These are phyloP conservation scores for Machaerirhynchus nigripectus DNA, from an alignment of 2,113 vertebrate genomes.

Conservation along the genomic window DNA sequence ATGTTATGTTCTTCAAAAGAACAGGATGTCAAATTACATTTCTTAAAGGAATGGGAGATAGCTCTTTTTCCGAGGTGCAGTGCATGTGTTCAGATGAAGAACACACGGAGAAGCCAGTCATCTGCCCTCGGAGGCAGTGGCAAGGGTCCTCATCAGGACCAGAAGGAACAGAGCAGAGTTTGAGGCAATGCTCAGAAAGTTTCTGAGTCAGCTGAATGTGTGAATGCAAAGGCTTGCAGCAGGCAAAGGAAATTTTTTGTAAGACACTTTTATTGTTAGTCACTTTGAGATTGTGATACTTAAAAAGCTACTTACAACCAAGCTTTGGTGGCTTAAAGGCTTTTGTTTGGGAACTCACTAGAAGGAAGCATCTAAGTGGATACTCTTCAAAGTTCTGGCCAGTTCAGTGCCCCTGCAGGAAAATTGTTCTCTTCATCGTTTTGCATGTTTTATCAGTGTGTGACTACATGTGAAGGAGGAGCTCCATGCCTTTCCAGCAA, in stretches of 20 bases:
- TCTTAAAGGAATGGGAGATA: not conserved
- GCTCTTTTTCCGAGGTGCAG: not conserved
- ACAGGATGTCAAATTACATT: not conserved
- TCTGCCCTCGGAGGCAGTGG: rapidly evolving
- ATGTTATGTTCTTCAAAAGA: not conserved
- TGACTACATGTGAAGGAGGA: not conserved
- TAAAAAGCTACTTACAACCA: not conserved
- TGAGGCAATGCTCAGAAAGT: not conserved
- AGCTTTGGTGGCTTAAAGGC: not conserved
- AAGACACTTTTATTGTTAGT: not conserved
- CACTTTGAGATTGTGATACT: not conserved
- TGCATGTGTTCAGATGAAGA: not conserved
- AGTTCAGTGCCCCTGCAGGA: not conserved
- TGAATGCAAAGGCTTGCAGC: not conserved
- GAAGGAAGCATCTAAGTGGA: not conserved
- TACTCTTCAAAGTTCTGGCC: not conserved
- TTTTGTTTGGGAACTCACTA: not conserved
- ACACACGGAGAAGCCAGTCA: not conserved
- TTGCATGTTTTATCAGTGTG: not conserved
- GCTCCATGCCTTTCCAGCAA: not conserved
- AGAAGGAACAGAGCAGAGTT: not conserved
- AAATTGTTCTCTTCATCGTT: not conserved
- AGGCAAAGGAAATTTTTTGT: not conserved
- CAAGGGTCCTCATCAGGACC: not conserved
- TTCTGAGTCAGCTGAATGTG: not conserved